A percentile compares a stretch with the other conserved stretches of the same genome.
Conservation (phyloP, 2,113 vertebrate species). For the Salvelinus namaycush region DNA sequence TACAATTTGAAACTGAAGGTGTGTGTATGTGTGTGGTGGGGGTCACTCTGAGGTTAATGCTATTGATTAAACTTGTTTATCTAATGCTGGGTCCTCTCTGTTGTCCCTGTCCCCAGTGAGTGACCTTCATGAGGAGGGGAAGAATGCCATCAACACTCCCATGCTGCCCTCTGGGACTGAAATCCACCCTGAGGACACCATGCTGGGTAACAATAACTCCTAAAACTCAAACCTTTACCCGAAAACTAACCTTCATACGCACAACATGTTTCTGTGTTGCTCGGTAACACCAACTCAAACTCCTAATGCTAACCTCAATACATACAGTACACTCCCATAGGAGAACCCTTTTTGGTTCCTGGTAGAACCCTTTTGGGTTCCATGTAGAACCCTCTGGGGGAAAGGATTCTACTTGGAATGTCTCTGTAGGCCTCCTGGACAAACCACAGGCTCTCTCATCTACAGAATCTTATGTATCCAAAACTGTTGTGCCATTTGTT, state of each 20-base stretch:
- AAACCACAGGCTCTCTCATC: neutral
- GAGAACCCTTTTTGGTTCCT: no score
- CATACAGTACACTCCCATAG: neutral
- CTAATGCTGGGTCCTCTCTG: neutral
- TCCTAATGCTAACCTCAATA: neutral
- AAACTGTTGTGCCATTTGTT: neutral
- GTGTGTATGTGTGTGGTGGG: no score
- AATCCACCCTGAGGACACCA: slow-evolving; percentile 87
- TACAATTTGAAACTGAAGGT: no score
- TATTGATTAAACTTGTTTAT: neutral
- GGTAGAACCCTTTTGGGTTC: no score
- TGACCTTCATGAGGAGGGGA: slow-evolving; percentile 94
- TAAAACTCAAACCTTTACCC: neutral
- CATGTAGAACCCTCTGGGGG: no score
- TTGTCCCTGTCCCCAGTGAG: slow-evolving; percentile 77
- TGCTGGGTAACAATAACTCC: slow-evolving; percentile 78
- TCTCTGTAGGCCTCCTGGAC: no score
- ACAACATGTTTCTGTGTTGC: neutral
- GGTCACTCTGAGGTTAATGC: no score
- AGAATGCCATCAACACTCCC: slow-evolving; percentile 90
- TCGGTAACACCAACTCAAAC: slow-evolving; percentile 69
- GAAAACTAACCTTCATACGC: neutral
- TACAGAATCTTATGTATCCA: neutral
- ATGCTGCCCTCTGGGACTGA: slow-evolving; percentile 78
- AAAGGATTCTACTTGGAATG: no score